phyloP scores from a whole-genome alignment of 1,140 invertebrate species.

The Drosophila bipectinata region DNA sequence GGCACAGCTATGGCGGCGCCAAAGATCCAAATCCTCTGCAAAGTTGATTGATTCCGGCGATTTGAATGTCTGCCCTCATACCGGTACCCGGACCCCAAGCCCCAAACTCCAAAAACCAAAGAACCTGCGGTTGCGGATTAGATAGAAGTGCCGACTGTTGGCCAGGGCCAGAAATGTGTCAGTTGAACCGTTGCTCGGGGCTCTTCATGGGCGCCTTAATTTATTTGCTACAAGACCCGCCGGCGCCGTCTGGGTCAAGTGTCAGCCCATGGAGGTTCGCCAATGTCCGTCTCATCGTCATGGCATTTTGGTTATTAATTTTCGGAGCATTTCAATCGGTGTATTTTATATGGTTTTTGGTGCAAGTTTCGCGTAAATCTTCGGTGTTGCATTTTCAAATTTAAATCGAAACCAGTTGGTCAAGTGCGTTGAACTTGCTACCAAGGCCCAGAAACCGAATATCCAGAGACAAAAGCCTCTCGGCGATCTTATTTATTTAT shows the following conservation, averaged over 20 bases:
- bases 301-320: conserved; percentile 38
- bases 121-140: conserved; percentile 15
- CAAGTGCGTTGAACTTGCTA: conserved; percentile 67
- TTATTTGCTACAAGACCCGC: conserved; percentile 71
- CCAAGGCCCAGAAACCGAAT: conserved; percentile 31
- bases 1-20: conserved; percentile 32
- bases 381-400: conserved; percentile 59
- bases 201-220: conserved; percentile 68
- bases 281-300: conserved; percentile 35
- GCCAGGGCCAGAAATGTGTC: conserved; percentile 35
- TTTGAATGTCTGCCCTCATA: conserved; percentile 47
- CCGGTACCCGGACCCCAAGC: conserved; percentile 2
- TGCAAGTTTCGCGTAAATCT: conserved; percentile 57
- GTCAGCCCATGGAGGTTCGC: conserved; percentile 51
- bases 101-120: neutral
- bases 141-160: conserved; percentile 50
- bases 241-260: conserved; percentile 69
- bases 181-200: conserved; percentile 33
- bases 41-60: conserved; percentile 56
- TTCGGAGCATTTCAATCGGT: conserved; percentile 40
- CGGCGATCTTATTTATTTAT: conserved; percentile 80
- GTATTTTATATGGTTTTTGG: conserved; percentile 14
- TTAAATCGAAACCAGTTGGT: conserved; percentile 77
- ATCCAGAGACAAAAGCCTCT: conserved; percentile 70
- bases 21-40: conserved; percentile 24